Evolutionary conservation across 92 coral and sea anemone genomes (phyloP), one percentile per base, ranked within the genome.

Genomic region (Zoanthus solanderi): DNA sequence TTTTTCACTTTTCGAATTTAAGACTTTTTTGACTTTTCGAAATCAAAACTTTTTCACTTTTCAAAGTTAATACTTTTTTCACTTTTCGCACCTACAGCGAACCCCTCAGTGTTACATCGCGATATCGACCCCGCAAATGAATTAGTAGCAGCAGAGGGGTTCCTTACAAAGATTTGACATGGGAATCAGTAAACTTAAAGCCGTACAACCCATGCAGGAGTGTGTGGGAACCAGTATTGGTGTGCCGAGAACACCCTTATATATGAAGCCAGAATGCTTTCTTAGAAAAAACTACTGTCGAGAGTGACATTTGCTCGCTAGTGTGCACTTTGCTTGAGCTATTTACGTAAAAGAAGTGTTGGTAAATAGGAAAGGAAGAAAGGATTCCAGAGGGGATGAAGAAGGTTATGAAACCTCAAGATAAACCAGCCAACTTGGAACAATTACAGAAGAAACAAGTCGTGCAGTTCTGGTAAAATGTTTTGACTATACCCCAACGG

Each of bases 131-230:
- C 88, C 1, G 88, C 82, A 13, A 85, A 85, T 29, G 88, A 73
- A 2, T 46, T 85, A 32, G 88, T 85, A 63, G 66, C 88, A 17
- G 69, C 50, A 74, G 72, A 32, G 32, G 78, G 69, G 77, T 72
- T 72, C 78, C 32, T 57, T 47, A 67, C 89, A 32, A 86, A 75
- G 71, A 9, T 85, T 83, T 74, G 83, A 85, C 14, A 85, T 85
- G 89, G 89, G 89, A 6, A 56, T 85, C 37, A 86, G 89, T 31
- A 86, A 74, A 78, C 75, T 75, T 42, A 86, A 86, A 42, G 84
- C 84, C 4, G 65, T 48, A 54, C 89, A 86, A 57, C 53, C 89
- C 56, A 42, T 86, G 23, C 23, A 23, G 23, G 23, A 23, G 73
- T 44, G 31, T 86, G 75, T n/a, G 31, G 63, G 84, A 14, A 86